These are phyloP conservation scores for Tetraneura akinire DNA, from an alignment of 1,140 invertebrate genomes.

Conservation along the genomic window DNA sequence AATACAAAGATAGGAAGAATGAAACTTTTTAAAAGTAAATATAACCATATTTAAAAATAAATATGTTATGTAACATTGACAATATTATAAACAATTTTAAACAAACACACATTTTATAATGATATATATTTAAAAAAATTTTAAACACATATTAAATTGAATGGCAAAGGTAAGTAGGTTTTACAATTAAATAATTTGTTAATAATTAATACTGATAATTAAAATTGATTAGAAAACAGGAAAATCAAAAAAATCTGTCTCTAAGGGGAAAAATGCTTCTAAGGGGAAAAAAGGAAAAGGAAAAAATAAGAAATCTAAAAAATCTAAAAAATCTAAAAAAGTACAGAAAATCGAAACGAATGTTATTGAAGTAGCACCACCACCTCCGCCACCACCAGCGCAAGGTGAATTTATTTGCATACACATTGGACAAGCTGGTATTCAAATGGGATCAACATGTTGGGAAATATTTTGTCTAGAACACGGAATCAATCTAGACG, in stretches of 20 bases:
- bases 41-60: too few relatives aligned
- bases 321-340: constrained; percentile 32
- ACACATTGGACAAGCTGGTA: constrained; percentile 74
- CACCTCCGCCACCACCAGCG: background rate
- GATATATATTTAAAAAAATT: constrained; percentile 52
- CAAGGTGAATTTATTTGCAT: constrained; percentile 66
- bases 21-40: too few relatives aligned
- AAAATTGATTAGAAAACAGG: background rate
- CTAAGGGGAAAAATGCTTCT: too few relatives aligned
- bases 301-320: constrained; percentile 15
- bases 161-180: background rate
- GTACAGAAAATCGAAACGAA: background rate
- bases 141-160: too few relatives aligned
- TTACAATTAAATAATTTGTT: background rate
- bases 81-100: constrained; percentile 12
- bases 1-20: too few relatives aligned
- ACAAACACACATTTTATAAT: constrained; percentile 51
- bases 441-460: constrained; percentile 73
- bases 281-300: too few relatives aligned
- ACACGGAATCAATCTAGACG: constrained; percentile 71
- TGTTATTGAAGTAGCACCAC: background rate
- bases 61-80: background rate
- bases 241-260: too few relatives aligned
- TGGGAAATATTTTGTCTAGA: constrained; percentile 75
- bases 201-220: background rate